These are phyloP conservation scores for Sisor rabdophorus DNA, from an alignment of 2,113 vertebrate genomes.

Conservation along the genomic window DNA sequence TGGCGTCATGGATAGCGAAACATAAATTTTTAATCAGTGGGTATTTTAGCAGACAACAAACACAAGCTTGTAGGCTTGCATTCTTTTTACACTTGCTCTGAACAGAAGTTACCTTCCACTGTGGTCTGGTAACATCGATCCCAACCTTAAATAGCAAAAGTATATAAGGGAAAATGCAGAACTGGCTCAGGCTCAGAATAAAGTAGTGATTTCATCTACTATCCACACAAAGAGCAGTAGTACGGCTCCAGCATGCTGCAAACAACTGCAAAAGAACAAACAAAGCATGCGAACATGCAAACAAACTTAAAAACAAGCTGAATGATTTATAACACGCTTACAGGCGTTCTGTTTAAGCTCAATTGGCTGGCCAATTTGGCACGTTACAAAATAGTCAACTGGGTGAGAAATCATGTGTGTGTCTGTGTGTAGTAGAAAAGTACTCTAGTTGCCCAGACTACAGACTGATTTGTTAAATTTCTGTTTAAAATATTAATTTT, in stretches of 20 bases:
- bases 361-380: neutral
- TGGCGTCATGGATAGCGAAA: neutral
- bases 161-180: slow-evolving; percentile 6
- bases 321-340: slow-evolving; percentile 26
- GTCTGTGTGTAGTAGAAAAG: no score
- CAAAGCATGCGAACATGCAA: slow-evolving; percentile 20
- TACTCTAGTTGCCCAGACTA: neutral
- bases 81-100: slow-evolving; percentile 58
- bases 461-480: neutral
- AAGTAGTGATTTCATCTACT: slow-evolving; percentile 45
- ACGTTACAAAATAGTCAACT: neutral
- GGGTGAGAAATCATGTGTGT: neutral
- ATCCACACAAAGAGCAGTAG: slow-evolving; percentile 60
- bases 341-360: slow-evolving; percentile 14
- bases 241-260: slow-evolving; percentile 42
- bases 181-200: slow-evolving; percentile 29
- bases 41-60: slow-evolving; percentile 32
- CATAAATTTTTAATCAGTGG: neutral
- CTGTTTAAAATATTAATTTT: neutral
- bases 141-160: neutral
- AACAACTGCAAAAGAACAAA: slow-evolving; percentile 34
- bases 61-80: slow-evolving; percentile 11
- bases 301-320: slow-evolving; percentile 34
- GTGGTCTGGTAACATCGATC: slow-evolving; percentile 1
- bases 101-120: slow-evolving; percentile 16